These are phyloP conservation scores for Manis pentadactyla DNA, from an alignment of 2,797 vertebrate genomes.

Conservation along the genomic window DNA sequence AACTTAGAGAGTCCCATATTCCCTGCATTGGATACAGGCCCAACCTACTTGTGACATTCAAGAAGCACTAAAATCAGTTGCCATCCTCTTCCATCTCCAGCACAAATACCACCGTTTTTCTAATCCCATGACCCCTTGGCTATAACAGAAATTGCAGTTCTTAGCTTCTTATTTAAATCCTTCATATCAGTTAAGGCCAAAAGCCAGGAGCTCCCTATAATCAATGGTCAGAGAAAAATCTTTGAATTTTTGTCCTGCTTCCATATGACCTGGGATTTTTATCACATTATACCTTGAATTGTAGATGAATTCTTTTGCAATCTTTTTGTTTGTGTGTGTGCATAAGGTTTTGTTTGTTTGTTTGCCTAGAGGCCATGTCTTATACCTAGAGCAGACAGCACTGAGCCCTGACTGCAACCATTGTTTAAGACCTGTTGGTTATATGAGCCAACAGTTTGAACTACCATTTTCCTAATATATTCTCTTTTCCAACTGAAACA, in stretches of 20 bases:
- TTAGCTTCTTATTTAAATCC: not conserved
- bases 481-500: not conserved
- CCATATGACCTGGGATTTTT: not conserved
- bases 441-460: not conserved
- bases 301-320: not conserved
- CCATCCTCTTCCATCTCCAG: not conserved
- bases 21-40: not conserved
- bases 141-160: not conserved
- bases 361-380: not conserved
- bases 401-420: not conserved
- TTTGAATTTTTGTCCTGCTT: not conserved
- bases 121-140: too few relatives aligned
- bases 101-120: not conserved
- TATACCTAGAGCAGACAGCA: not conserved
- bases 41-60: not conserved
- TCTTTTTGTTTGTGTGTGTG: not conserved
- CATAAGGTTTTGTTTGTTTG: not conserved
- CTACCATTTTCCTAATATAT: not conserved
- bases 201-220: not conserved
- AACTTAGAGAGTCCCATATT: not conserved
- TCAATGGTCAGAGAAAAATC: not conserved
- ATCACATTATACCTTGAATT: not conserved
- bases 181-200: not conserved
- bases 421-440: not conserved
- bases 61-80: not conserved